Percentiles rank a stretch among this genome's conserved stretches.
Conservation (phyloP, 2,113 vertebrate genomes). For the Rhea americana region DNA sequence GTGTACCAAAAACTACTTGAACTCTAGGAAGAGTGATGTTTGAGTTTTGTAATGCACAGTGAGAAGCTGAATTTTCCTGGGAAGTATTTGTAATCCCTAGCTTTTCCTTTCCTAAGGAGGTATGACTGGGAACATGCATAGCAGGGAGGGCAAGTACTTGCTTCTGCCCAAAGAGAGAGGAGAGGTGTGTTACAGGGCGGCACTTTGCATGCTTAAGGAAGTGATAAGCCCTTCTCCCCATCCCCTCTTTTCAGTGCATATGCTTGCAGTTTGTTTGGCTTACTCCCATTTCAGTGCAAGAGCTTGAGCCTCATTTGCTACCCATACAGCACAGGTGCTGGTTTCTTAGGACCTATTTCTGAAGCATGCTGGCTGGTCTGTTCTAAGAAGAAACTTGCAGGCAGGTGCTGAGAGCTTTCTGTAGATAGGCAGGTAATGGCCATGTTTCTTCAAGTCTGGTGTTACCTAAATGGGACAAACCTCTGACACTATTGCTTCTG, state of each 20-base stretch:
- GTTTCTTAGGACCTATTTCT: background rate
- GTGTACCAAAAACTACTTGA: background rate
- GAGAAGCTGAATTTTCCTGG: background rate
- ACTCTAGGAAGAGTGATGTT: background rate
- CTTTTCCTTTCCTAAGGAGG: background rate
- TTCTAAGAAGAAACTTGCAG: background rate
- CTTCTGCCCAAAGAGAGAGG: background rate
- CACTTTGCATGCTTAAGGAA: background rate
- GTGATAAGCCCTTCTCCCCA: background rate
- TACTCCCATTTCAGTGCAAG: background rate
- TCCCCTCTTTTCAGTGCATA: background rate
- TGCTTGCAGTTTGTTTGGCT: background rate
- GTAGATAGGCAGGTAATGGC: background rate
- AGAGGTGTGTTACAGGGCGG: background rate
- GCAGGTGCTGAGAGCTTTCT: background rate
- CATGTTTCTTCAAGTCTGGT: background rate
- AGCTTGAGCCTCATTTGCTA: background rate
- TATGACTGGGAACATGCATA: background rate
- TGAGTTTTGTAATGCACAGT: background rate
- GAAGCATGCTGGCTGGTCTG: background rate
- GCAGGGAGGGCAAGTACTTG: background rate
- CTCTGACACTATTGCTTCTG: background rate
- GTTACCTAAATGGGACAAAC: background rate
- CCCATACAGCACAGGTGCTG: accelerated
- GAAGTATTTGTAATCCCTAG: background rate